Base-by-base conservation (phyloP, 1,140 invertebrate species). In the Panulirus ornatus region DNA sequence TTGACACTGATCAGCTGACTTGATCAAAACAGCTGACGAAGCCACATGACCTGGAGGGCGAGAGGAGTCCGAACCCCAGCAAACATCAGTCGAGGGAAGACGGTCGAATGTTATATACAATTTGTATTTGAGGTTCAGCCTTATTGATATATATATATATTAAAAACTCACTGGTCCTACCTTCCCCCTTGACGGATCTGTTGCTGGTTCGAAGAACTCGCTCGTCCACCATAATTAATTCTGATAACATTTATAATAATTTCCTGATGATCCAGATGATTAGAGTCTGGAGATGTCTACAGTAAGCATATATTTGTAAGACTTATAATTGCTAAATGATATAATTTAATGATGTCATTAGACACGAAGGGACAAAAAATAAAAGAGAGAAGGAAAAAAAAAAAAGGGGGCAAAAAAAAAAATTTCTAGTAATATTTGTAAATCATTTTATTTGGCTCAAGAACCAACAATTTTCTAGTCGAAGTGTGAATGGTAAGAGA, bases 1-100 rank as follows among this genome's bases (percentile, higher is more conserved):
- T 88, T 88, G 85, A 88, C 75, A 88, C n/a, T 54, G 38, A 88
- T 88, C 85, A 88, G 73, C 75, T 88, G 85, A 88, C 44, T 34
- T 11, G 44, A 16, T 16, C 51, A n/a, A n/a, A 84, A 14, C 85
- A 88, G 75, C 85, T 88, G 85, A 79, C 40, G 75, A 88, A 78
- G 30, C 38, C 76, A 79, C 54, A 9, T 88, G 85, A 88, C 85
- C 75, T 76, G 85, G 85, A 44, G 36, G 47, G 14, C 30, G 9
- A 19, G n/a, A 22, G 19, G 51, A n/a, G n/a, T n/a, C n/a, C n/a
- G n/a, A n/a, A n/a, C 3, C 19, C 22, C 9, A 30, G 14, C 40
- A 0, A 30, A n/a, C 44, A 19, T 19, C 11, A n/a, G 76, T 40
- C 0, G 30, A 79, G 16, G 19, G 44, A n/a, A n/a, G n/a, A n/a